Evolutionary conservation across 2,113 vertebrate species (phyloP).

Genomic region (Zingel zingel): DNA sequence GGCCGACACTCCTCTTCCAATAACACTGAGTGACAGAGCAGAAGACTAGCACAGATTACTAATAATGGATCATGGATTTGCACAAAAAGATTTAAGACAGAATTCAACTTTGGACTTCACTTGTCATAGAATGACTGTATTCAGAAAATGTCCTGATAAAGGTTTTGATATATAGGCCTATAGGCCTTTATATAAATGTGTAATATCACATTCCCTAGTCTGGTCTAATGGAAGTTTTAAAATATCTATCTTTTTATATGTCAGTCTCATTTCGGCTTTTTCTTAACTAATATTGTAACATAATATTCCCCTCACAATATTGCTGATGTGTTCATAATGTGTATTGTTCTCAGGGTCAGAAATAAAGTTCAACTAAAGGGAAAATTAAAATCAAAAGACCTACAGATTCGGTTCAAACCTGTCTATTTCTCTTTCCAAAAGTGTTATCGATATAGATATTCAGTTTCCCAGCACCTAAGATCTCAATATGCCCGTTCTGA

Average conservation of each 20-base stretch:
- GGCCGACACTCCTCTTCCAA: constrained; percentile 72
- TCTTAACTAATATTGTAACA: background rate
- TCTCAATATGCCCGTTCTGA: background rate
- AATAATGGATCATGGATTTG: constrained; percentile 5
- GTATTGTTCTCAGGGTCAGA: background rate
- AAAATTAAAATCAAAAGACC: background rate
- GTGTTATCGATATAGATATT: background rate
- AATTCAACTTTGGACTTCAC: background rate
- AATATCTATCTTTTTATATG: background rate
- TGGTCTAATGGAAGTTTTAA: background rate
- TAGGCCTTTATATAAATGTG: background rate
- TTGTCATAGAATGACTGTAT: background rate
- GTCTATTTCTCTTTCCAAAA: background rate
- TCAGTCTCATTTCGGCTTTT: background rate
- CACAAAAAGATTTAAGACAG: constrained; percentile 4
- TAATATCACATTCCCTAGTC: background rate
- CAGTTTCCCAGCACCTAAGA: background rate
- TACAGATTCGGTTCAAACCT: background rate
- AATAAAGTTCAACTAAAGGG: background rate
- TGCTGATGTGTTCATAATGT: background rate
- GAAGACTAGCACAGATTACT: constrained; percentile 39
- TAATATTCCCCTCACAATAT: background rate
- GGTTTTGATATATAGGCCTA: background rate
- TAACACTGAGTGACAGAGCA: constrained; percentile 58
- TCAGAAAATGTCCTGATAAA: background rate